Base-by-base conservation (phyloP, 2,888 invertebrate species). In the Poecilobothrus nobilitatus region DNA sequence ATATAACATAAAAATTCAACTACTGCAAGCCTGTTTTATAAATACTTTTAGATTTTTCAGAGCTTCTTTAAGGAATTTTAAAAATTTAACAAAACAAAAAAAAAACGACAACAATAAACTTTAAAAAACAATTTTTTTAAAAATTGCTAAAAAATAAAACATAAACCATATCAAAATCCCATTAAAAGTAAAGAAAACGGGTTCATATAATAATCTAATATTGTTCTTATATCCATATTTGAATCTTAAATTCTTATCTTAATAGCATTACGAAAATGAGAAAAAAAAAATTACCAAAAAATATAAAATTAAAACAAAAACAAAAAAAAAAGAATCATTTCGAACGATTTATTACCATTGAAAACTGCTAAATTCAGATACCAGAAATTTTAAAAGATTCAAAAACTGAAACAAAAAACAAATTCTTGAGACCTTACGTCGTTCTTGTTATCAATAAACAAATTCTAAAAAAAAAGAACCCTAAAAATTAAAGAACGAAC, bases 311-410 rank as follows among this genome's bases (percentile, higher is more conserved):
- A n/a, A n/a, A n/a, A n/a, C n/a, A n/a, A n/a, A n/a, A n/a, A n/a
- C n/a, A n/a, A n/a, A n/a, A n/a, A n/a, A 53, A 53, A 53, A 53
- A 53, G 15, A 53, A 53, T 53, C 15, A 18, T 53, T 53, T 53
- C 5, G 53, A 53, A 53, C 53, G 53, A 53, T 53, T 53, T 53
- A 53, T 53, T 53, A 53, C 53, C 53, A 6, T n/a, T 53, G 53
- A 53, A 53, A 53, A 53, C 53, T 53, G 53, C 53, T 53, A 53
- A 53, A 53, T 53, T 53, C 53, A 53, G 53, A 53, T 53, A 53
- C 53, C n/a, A 18, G 15, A 53, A 53, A 53, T n/a, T 18, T 53
- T 53, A 18, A 53, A 53, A 53, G 15, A 18, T 18, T 12, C 9
- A 1, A 41, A 41, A n/a, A n/a, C n/a, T n/a, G n/a, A n/a, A n/a